Conservation (phyloP, 2,888 invertebrate species). For the Microplitis manilae region DNA sequence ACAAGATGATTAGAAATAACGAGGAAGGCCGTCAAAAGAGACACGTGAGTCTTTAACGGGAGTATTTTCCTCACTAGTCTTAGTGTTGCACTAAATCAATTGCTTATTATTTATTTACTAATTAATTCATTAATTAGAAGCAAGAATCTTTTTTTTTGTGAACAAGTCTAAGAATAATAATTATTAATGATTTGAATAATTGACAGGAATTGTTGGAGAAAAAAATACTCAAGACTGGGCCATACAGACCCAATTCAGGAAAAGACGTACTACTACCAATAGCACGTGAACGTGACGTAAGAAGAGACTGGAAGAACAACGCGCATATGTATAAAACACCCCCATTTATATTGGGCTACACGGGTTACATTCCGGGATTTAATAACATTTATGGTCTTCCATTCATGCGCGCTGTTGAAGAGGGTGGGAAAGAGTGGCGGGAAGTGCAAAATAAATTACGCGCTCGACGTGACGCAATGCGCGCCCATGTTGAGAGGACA, state of each 20-base stretch:
- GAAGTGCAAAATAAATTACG: constrained; percentile 67
- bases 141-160: neutral
- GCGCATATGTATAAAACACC: constrained; percentile 60
- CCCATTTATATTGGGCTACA: constrained; percentile 80
- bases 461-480: constrained; percentile 59
- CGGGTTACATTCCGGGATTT: constrained; percentile 81
- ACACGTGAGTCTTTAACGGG: constrained; percentile 46
- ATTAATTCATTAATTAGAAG: too few relatives aligned
- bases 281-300: constrained; percentile 62
- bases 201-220: constrained; percentile 71
- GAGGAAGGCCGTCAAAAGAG: constrained; percentile 50
- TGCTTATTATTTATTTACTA: neutral
- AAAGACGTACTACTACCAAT: constrained; percentile 62
- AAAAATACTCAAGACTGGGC: constrained; percentile 72
- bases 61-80: neutral
- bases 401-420: constrained; percentile 72
- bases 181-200: neutral
- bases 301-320: constrained; percentile 63
- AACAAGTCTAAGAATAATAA: neutral
- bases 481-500: constrained; percentile 58
- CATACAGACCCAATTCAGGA: constrained; percentile 75
- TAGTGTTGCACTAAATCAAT: neutral
- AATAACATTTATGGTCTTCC: constrained; percentile 76
- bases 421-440: constrained; percentile 75
- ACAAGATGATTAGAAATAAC: constrained; percentile 48